Evolutionary conservation across 2,797 vertebrate species (phyloP).

Genomic region (Sternarchorhynchus goeldii): DNA sequence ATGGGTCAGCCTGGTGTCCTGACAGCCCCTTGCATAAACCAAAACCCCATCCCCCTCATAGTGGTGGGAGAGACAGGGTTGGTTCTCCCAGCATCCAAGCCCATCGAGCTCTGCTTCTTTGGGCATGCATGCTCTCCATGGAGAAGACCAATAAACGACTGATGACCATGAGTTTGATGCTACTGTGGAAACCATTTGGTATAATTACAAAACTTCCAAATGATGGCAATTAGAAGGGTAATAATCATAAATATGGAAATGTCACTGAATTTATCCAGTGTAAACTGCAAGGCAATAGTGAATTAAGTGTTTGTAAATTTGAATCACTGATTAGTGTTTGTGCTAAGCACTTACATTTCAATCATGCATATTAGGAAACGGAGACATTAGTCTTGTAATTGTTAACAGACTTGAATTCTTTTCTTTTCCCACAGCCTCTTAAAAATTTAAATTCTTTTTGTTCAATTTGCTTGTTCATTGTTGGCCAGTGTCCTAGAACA

Average conservation of each 20-base stretch:
- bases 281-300: slow-evolving; percentile 23
- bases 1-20: not conserved
- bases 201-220: slow-evolving; percentile 40
- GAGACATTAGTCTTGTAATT: not conserved
- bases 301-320: slow-evolving; percentile 33
- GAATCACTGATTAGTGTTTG: slow-evolving; percentile 10
- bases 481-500: not conserved
- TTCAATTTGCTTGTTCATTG: not conserved
- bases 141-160: not conserved
- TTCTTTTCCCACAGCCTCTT: not conserved
- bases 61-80: not conserved
- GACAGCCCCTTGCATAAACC: too few relatives aligned
- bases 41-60: not conserved
- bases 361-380: slow-evolving; percentile 9
- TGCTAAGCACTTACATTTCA: slow-evolving; percentile 17
- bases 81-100: not conserved
- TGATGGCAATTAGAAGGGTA: slow-evolving; percentile 41
- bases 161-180: not conserved
- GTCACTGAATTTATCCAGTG: slow-evolving; percentile 15
- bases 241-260: slow-evolving; percentile 42
- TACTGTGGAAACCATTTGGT: slow-evolving; percentile 34
- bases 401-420: not conserved
- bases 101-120: not conserved
- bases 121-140: not conserved
- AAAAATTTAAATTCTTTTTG: not conserved